Conservation (phyloP, 2,797 vertebrate genomes). For the Selene dorsalis region DNA sequence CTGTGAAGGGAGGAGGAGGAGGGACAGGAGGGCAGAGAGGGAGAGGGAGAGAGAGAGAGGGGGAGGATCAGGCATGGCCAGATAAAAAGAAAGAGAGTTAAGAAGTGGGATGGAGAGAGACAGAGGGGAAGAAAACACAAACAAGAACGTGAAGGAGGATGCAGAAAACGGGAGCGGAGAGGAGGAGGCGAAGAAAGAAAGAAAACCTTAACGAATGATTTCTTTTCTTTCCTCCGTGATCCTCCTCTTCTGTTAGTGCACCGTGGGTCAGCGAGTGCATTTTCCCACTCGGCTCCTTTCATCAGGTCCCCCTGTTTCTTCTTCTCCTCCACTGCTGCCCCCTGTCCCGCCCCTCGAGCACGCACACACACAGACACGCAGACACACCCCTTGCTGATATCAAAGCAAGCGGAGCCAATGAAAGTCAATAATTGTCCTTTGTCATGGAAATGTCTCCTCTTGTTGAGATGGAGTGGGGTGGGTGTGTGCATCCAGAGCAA, state of each 20-base stretch:
- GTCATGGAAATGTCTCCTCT: slow-evolving; percentile 83
- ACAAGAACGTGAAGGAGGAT: slow-evolving; percentile 47
- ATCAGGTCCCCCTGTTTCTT: slow-evolving; percentile 74
- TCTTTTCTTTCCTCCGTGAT: slow-evolving; percentile 69
- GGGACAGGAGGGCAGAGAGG: background rate
- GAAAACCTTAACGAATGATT: slow-evolving; percentile 62
- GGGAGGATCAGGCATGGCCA: slow-evolving; percentile 59
- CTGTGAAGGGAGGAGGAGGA: slow-evolving; percentile 61
- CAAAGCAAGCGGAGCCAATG: slow-evolving; percentile 83
- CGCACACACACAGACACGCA: slow-evolving; percentile 69
- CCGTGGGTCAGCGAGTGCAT: slow-evolving; percentile 78
- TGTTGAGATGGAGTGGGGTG: slow-evolving; percentile 77
- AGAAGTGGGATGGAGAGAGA: slow-evolving; percentile 25
- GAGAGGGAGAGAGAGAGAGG: slow-evolving; percentile 6
- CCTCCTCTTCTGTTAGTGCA: slow-evolving; percentile 65
- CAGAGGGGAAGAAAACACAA: slow-evolving; percentile 37
- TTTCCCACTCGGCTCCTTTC: slow-evolving; percentile 80
- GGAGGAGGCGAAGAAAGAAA: slow-evolving; percentile 28
- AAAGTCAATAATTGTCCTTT: slow-evolving; percentile 88
- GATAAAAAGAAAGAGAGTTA: slow-evolving; percentile 52
- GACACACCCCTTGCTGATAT: slow-evolving; percentile 81
- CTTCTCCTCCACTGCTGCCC: slow-evolving; percentile 51
- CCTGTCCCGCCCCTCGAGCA: slow-evolving; percentile 56
- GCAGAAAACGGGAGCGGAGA: slow-evolving; percentile 33
- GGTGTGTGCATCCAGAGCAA: slow-evolving; percentile 74